Evolutionary conservation across 37 sponge, comb jelly and placozoan species (phyloP).

Genomic region (Aplysina aerophoba): DNA sequence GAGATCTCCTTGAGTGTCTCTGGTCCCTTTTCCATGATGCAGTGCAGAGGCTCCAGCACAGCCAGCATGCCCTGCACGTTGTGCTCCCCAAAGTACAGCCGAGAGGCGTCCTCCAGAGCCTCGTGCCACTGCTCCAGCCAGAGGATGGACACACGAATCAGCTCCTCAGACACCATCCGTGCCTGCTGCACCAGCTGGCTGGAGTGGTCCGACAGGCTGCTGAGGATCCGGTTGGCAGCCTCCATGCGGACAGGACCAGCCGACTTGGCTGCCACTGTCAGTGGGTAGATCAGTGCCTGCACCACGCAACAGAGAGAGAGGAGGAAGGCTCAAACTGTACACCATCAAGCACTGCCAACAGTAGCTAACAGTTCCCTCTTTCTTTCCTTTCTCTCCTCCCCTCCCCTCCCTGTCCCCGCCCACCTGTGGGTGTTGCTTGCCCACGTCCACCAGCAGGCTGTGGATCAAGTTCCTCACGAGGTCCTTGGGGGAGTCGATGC

Average conservation of each 20-base stretch:
- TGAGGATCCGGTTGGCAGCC: slow-evolving; percentile 84
- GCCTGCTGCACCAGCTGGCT: slow-evolving; percentile 88
- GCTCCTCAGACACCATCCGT: slow-evolving; percentile 94
- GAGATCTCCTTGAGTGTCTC: slow-evolving; percentile 89
- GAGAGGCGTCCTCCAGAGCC: slow-evolving; percentile 93
- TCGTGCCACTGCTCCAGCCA: slow-evolving; percentile 99
- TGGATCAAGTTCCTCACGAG: slow-evolving; percentile 89
- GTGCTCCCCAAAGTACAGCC: slow-evolving; percentile 92
- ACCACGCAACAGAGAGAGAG: neutral
- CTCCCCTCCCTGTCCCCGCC: neutral
- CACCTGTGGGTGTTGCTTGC: slow-evolving; percentile 98
- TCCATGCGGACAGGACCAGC: slow-evolving; percentile 62
- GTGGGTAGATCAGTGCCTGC: slow-evolving; percentile 96
- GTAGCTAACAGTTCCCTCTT: neutral
- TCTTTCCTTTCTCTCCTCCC: neutral
- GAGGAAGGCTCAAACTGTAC: neutral
- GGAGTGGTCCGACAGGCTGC: slow-evolving; percentile 90
- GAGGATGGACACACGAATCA: slow-evolving; percentile 95
- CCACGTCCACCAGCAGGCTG: slow-evolving; percentile 90
- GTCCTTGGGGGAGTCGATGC: slow-evolving; percentile 91
- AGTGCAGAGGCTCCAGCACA: slow-evolving; percentile 89
- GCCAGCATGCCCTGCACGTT: slow-evolving; percentile 90
- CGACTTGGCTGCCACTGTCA: slow-evolving; percentile 92
- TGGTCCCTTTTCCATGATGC: slow-evolving; percentile 83
- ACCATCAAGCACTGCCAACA: neutral